Base-by-base conservation (phyloP, 2,888 invertebrate species). In the Dryadula phaetusa region DNA sequence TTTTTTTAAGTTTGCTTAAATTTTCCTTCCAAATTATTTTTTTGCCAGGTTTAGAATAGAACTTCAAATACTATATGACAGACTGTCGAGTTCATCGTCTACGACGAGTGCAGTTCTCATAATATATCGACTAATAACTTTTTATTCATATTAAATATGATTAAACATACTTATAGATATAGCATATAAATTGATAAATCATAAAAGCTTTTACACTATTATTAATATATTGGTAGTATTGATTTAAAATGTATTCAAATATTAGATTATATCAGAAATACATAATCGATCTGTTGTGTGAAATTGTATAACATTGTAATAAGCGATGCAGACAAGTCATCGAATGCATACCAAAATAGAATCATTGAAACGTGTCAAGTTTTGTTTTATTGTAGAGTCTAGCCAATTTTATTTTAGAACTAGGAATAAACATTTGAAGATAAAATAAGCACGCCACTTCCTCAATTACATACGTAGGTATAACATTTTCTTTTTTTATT, bases 351-450 rank as follows among this genome's bases (percentile, higher is more conserved):
- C 40, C 18, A 18, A 58, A 69, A 65, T 65, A 65, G 22, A 54
- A 10, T 49, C 61, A 42, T 62, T 62, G 62, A 62, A 62, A 62
- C 58, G 20, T 62, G 66, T 69, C 53, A 66, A 25, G n/a, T 62
- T 63, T 60, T 47, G 56, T 58, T 42, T 52, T 69, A 66, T 53
- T 53, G 53, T 63, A 46, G 40, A 53, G 28, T 53, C 60, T 46
- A 69, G 63, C 69, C 63, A 69, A 66, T 54, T 63, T 60, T 40
- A 62, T 66, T 67, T 62, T 60, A 18, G 20, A 28, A 32, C 18
- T 32, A 60, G 32, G n/a, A 28, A 60, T 44, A 32, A 46, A 32
- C 28, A 46, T 12, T 8, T 0, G 25, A 40, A 56, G 22, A 37
- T 40, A 20, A n/a, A 40, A 56, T 25, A 2, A 5, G 16, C 14